Conservation (phyloP, 2,888 invertebrate genomes). For the Incurvaria masculella region DNA sequence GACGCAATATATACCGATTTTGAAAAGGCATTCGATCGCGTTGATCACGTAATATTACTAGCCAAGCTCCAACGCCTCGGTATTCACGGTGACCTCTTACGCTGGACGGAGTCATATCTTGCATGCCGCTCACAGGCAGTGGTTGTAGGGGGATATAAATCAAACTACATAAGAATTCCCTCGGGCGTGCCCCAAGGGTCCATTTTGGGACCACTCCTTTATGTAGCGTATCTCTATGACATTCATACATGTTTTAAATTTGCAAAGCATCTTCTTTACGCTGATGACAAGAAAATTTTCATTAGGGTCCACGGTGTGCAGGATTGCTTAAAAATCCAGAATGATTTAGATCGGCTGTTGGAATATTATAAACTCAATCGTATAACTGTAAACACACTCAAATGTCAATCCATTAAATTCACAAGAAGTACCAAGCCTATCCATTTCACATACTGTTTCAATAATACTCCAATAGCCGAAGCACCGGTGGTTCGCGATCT, state of each 20-base stretch:
- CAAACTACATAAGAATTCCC: not conserved
- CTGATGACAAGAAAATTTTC: constrained; percentile 1
- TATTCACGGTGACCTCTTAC: no score
- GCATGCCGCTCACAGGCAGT: not conserved
- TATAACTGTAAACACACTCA: not conserved
- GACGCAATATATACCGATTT: no score
- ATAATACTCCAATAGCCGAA: not conserved
- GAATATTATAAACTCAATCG: not conserved
- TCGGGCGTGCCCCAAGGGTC: not conserved
- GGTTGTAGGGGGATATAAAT: not conserved
- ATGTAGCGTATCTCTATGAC: not conserved
- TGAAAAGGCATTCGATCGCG: no score
- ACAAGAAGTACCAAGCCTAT: not conserved
- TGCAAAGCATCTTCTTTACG: not conserved
- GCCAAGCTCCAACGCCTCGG: not conserved
- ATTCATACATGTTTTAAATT: not conserved
- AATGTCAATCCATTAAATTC: not conserved
- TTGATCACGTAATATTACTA: not conserved
- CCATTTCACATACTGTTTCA: not conserved
- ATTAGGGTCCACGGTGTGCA: not conserved
- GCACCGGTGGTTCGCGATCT: not conserved
- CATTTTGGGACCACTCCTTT: not conserved
- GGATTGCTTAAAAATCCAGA: not conserved
- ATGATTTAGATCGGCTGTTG: not conserved
- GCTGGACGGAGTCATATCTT: not conserved